Base-by-base conservation (phyloP, 2,888 invertebrate species). In the Drosophila parthenogenetica region DNA sequence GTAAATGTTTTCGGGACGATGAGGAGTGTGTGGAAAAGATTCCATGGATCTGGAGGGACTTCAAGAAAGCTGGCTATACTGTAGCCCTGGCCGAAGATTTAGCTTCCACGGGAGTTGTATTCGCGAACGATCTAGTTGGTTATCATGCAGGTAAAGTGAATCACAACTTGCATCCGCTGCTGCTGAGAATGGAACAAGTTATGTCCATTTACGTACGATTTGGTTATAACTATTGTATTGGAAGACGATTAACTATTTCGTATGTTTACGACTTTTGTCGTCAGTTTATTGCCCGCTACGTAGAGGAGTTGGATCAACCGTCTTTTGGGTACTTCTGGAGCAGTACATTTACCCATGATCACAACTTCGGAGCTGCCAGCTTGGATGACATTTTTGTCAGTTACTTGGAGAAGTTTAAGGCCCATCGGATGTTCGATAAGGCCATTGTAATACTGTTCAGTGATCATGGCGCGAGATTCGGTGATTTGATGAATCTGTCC, bases 21-120 rank as follows among this genome's bases (percentile, higher is more conserved):
- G 83, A 90, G 54, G 93, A 93, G 89, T 93, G 94, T 19, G 85
- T 95, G 40, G 96, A 97, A 83, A 93, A 93, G 43, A 94, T 95
- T 76, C 93, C 95, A 0, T 93, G 96, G 73, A 93, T 97, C 35
- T 97, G 97, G 97, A 94, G 94, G 69, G 93, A 94, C 65, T 97
- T 95, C 81, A 94, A 94, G 66, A 90, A 94, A 1, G 91, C 93
- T 1, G 95, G 95, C 29, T 97, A 96, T 89, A 93, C 94, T 0
- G 97, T 96, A 1, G 95, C 95, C 0, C 95, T 95, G 77, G 95
- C 94, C 0, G 97, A 97, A 92, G 97, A 97, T 87, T 93, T 94
- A 72, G 92, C 94, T 0, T 0, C 8, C n/a, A 13, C 0, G 0
- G 49, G 22, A 1, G 22, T 53, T 1, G 0, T 29, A 11, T 66